A percentile compares a stretch with the other conserved stretches of the same genome.
phyloP scores from a whole-genome alignment of 2,797 vertebrate genomes.

The Florisuga fusca region DNA sequence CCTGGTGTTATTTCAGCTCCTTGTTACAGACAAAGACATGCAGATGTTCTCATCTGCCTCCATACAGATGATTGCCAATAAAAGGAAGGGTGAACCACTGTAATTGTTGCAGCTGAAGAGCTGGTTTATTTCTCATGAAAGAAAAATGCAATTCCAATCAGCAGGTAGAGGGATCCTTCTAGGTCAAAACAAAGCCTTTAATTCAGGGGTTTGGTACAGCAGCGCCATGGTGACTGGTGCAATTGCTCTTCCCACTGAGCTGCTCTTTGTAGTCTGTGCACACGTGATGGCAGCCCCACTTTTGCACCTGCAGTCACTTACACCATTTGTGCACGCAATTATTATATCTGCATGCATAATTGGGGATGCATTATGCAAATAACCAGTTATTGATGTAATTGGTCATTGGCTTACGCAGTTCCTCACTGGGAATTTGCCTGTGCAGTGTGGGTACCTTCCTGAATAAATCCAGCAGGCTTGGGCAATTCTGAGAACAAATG shows the following conservation, averaged over 20 bases:
- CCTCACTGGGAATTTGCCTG: not conserved
- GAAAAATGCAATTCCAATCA: not conserved
- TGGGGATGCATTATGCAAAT: conserved; percentile 32
- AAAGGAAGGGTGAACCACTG: not conserved
- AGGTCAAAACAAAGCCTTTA: not conserved
- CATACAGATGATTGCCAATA: accelerated
- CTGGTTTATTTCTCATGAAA: not conserved
- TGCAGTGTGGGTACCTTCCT: not conserved
- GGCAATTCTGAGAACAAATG: not conserved
- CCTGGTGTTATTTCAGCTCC: not conserved
- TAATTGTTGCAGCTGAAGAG: not conserved
- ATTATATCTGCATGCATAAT: not conserved
- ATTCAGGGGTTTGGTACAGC: not conserved
- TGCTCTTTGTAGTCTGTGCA: not conserved
- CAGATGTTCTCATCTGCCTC: not conserved
- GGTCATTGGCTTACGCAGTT: conserved; percentile 1
- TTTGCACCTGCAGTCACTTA: conserved; percentile 21
- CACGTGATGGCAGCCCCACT: not conserved
- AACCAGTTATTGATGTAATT: not conserved
- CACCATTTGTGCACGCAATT: not conserved
- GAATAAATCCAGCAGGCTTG: not conserved
- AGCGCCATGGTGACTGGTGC: not conserved
- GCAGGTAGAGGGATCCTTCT: not conserved
- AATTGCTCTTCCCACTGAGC: not conserved
- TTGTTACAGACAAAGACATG: not conserved